Percentiles rank a stretch among this genome's conserved stretches.
Conservation (phyloP, 2,113 vertebrate genomes). For the Oceanites oceanicus region DNA sequence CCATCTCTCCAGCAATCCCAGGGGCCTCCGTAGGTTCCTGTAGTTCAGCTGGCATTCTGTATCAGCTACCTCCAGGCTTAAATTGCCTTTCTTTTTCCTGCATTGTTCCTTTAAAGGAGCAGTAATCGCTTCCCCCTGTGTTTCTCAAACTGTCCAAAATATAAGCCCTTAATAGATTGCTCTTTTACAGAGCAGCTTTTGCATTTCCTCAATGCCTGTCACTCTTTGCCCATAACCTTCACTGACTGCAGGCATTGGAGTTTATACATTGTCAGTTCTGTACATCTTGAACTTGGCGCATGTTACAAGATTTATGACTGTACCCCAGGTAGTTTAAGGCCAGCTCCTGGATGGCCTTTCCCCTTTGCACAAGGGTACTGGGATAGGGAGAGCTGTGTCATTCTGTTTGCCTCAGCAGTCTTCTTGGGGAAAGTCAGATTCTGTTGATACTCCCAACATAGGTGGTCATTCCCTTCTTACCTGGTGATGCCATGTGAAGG, state of each 20-base stretch:
- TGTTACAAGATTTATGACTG: not conserved
- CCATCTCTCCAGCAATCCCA: conserved; percentile 36
- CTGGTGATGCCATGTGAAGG: not conserved
- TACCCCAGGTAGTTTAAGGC: not conserved
- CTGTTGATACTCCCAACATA: not conserved
- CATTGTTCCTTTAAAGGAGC: conserved; percentile 8
- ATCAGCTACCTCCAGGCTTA: conserved; percentile 32
- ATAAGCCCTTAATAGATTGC: not conserved
- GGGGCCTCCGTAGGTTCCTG: conserved; percentile 6
- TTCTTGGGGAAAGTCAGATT: not conserved
- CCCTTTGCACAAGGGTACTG: not conserved
- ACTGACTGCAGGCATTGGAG: not conserved
- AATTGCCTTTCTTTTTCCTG: conserved; percentile 26
- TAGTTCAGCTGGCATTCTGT: conserved; percentile 37
- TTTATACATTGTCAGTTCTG: not conserved
- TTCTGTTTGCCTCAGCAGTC: not conserved
- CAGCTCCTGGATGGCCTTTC: not conserved
- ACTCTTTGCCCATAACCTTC: not conserved
- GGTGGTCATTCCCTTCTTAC: not conserved
- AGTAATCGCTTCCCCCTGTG: not conserved
- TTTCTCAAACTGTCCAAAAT: not conserved
- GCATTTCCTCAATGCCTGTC: not conserved
- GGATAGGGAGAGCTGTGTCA: not conserved
- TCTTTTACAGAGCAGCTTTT: not conserved
- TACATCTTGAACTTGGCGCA: not conserved